Evolutionary conservation across 2,888 invertebrate species (phyloP).

Genomic region (Tethea ocularis): DNA sequence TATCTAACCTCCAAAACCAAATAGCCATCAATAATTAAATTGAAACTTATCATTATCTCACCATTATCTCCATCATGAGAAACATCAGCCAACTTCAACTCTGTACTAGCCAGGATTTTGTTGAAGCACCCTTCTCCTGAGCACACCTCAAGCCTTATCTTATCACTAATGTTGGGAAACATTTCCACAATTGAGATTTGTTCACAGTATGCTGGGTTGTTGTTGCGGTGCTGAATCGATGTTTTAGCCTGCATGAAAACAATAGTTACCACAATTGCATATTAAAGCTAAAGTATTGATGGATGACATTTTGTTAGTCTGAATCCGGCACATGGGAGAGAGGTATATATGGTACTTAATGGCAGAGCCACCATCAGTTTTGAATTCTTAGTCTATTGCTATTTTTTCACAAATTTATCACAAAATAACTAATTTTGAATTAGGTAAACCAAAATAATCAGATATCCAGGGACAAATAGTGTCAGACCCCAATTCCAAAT

Average conservation of each 20-base stretch:
- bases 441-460: too few relatives aligned
- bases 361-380: too few relatives aligned
- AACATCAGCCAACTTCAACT: slow-evolving; percentile 53
- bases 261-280: neutral
- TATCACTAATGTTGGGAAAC: slow-evolving; percentile 91
- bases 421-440: too few relatives aligned
- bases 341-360: too few relatives aligned
- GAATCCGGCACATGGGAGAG: too few relatives aligned
- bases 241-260: slow-evolving; percentile 84
- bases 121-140: slow-evolving; percentile 69
- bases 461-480: too few relatives aligned
- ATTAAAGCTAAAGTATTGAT: neutral
- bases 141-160: slow-evolving; percentile 87
- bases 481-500: too few relatives aligned
- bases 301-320: neutral
- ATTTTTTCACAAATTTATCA: too few relatives aligned
- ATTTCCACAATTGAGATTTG: slow-evolving; percentile 90
- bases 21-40: too few relatives aligned
- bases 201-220: slow-evolving; percentile 89
- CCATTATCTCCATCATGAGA: slow-evolving; percentile 73
- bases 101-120: slow-evolving; percentile 53
- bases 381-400: too few relatives aligned
- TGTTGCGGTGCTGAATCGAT: slow-evolving; percentile 83
- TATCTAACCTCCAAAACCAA: too few relatives aligned
- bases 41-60: slow-evolving; percentile 33